These are phyloP conservation scores for Sycobia sp. DNA, from an alignment of 1,140 invertebrate genomes.

Conservation along the genomic window DNA sequence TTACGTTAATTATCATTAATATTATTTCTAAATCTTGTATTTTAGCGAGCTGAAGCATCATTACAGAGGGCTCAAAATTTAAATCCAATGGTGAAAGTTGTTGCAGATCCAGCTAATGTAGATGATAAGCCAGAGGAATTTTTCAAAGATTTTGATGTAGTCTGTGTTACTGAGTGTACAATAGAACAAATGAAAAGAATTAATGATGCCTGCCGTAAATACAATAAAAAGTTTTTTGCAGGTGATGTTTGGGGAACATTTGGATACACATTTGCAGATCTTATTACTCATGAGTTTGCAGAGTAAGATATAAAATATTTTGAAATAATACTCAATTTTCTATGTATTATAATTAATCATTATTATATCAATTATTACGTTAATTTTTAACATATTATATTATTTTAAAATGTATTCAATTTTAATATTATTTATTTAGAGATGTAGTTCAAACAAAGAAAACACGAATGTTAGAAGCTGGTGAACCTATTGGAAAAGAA, in stretches of 20 bases:
- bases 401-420: constrained; percentile 11
- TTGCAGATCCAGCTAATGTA: constrained; percentile 69
- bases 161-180: constrained; percentile 79
- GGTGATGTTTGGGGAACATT: constrained; percentile 93
- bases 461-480: constrained; percentile 41
- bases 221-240: constrained; percentile 84
- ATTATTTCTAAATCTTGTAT: constrained; percentile 40
- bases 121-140: constrained; percentile 72
- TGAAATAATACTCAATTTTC: not conserved
- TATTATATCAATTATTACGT: constrained; percentile 15
- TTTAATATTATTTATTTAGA: constrained; percentile 40
- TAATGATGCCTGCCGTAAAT: constrained; percentile 78
- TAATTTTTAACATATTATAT: constrained; percentile 1
- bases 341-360: not conserved
- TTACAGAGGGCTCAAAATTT: constrained; percentile 76
- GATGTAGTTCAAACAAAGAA: constrained; percentile 54
- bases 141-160: constrained; percentile 82
- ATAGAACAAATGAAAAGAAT: constrained; percentile 75
- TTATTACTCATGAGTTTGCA: constrained; percentile 83
- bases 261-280: constrained; percentile 90
- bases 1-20: no score
- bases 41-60: constrained; percentile 83
- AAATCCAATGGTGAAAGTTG: constrained; percentile 92
- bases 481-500: constrained; percentile 47
- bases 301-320: constrained; percentile 69